Percentiles rank a stretch among this genome's conserved stretches.
phyloP scores from a whole-genome alignment of 2,797 vertebrate species.

The Coreius guichenoti region DNA sequence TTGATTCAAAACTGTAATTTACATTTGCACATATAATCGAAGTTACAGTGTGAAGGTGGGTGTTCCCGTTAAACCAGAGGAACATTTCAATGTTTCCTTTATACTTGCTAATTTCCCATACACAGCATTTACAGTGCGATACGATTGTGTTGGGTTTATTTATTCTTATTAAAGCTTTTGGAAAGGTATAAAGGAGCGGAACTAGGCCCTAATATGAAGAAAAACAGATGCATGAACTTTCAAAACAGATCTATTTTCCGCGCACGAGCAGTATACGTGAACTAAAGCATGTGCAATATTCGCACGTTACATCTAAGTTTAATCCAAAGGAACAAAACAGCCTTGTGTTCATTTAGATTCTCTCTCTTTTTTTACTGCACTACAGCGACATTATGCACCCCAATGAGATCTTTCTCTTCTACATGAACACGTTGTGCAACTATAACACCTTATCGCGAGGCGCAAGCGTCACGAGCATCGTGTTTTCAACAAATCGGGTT shows the following conservation, averaged over 20 bases:
- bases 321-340: not conserved
- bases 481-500: slow-evolving; percentile 8
- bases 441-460: not conserved
- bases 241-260: slow-evolving; percentile 41
- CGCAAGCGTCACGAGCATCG: slow-evolving; percentile 13
- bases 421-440: slow-evolving; percentile 28
- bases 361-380: not conserved
- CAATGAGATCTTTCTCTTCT: not conserved
- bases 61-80: slow-evolving; percentile 19
- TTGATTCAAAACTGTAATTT: not conserved
- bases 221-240: slow-evolving; percentile 34
- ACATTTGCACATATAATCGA: not conserved
- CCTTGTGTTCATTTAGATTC: not conserved
- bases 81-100: slow-evolving; percentile 10
- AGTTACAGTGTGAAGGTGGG: slow-evolving; percentile 21
- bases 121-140: not conserved
- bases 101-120: not conserved
- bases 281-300: not conserved
- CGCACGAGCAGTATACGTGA: not conserved
- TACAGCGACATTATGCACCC: not conserved
- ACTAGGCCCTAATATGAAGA: not conserved
- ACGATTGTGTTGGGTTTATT: not conserved
- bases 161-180: not conserved
- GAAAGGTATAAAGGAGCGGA: not conserved
- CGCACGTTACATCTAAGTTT: not conserved